phyloP scores from a whole-genome alignment of 2,113 vertebrate genomes.

The Corapipo altera region DNA sequence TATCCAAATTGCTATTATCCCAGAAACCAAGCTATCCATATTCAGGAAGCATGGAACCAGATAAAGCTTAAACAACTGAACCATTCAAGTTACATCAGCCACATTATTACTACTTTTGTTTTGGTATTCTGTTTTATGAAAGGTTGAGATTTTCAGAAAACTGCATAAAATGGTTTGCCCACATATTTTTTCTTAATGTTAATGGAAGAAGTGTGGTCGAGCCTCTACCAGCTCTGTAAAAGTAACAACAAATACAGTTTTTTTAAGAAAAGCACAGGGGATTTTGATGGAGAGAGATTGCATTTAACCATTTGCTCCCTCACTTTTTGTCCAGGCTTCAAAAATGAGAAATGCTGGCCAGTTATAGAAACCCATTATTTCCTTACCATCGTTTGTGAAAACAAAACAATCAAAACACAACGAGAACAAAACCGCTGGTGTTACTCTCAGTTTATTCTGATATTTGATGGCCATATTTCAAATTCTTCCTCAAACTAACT shows the following conservation, averaged over 20 bases:
- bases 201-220: not conserved
- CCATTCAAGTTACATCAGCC: not conserved
- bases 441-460: not conserved
- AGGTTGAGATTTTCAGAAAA: not conserved
- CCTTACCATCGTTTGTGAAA: not conserved
- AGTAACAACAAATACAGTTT: not conserved
- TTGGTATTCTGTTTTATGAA: not conserved
- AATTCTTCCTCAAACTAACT: not conserved
- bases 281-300: not conserved
- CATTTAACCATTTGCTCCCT: not conserved
- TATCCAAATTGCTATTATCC: not conserved
- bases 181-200: not conserved
- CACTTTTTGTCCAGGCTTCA: not conserved
- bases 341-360: not conserved
- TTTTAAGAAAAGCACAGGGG: not conserved
- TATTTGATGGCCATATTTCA: not conserved
- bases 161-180: not conserved
- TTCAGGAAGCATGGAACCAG: not conserved
- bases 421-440: not conserved
- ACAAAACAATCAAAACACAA: not conserved
- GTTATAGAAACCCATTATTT: not conserved
- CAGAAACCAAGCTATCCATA: slow-evolving; percentile 10
- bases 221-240: not conserved
- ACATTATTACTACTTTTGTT: not conserved
- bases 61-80: slow-evolving; percentile 12